Base-by-base conservation (phyloP, 2,888 invertebrate genomes). In the Mesochorus sp. region DNA sequence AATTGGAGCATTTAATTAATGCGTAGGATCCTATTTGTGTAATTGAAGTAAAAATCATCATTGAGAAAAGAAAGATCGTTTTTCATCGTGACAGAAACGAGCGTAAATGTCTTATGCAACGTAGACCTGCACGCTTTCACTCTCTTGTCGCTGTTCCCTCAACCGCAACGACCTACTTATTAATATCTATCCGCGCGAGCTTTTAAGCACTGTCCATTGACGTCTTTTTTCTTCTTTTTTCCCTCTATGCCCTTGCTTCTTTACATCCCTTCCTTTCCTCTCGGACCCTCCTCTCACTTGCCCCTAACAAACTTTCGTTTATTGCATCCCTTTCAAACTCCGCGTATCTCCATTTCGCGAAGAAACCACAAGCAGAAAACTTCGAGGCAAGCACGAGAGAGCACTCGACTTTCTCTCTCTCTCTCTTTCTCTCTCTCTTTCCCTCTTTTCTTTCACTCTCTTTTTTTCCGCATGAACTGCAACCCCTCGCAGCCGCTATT, bases 131-230 rank as follows among this genome's bases (percentile, higher is more conserved):
- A 26, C 51, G 61, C 42, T 49, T 64, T 31, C 37, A 14, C 49
- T 57, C 57, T 61, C 74, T 49, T 34, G 49, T 67, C 51, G 34
- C 47, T 44, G 62, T 78, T 55, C 44, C 34, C 53, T 70, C 64
- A 66, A 78, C 74, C 44, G 64, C 70, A 51, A 70, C 66, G 78
- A 78, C 78, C 78, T 78, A 78, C 74, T 78, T 78, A 74, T 78
- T 74, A 78, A 74, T 64, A 74, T 74, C 70, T 70, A 74, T 70
- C 51, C 53, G 26, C n/a, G n/a, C 42, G 51, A 61, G 70, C 74
- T 78, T 70, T 78, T 70, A 66, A 64, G 70, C 59, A 64, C 64
- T 73, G n/a, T 31, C 62, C 67, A 72, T 51, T 49, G 53, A 39
- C 55, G 44, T 37, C 26, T 51, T 42, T 1, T 49, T 31, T 53